Percentiles rank a stretch among this genome's conserved stretches.
Conservation (phyloP, 64 coral and sea anemone species). For the Pocillopora verrucosa region DNA sequence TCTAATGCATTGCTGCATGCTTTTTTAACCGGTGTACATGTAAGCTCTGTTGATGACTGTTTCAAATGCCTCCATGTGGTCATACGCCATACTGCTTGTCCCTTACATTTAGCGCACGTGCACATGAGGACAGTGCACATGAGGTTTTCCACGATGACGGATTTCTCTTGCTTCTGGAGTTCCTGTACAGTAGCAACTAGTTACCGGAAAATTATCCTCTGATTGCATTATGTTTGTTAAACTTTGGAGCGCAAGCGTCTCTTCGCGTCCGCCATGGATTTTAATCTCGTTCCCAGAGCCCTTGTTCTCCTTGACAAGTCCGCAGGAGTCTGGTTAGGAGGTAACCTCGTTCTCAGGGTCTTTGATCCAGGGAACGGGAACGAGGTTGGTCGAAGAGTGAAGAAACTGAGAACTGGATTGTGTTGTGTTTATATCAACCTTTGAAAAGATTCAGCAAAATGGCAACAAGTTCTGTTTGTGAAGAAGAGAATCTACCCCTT, state of each 20-base stretch:
- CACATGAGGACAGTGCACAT: background rate
- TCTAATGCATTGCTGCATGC: background rate
- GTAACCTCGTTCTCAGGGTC: background rate
- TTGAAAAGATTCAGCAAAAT: no score
- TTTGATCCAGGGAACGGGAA: background rate
- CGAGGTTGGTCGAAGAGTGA: no score
- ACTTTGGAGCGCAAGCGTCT: no score
- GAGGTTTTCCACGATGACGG: background rate
- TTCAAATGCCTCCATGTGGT: slow-evolving; percentile 13
- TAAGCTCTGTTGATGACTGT: background rate
- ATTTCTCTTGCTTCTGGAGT: slow-evolving; percentile 2
- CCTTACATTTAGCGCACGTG: background rate
- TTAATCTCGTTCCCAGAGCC: no score
- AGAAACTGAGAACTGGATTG: no score
- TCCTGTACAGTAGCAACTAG: background rate
- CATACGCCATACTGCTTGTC: background rate
- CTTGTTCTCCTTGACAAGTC: background rate
- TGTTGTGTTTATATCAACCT: no score
- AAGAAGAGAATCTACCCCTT: no score
- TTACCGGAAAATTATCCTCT: slow-evolving; percentile 1
- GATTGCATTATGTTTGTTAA: background rate
- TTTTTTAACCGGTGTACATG: background rate
- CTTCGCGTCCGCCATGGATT: no score
- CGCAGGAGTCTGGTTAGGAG: background rate
- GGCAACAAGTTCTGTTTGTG: no score